A percentile compares a stretch with the other conserved stretches of the same genome.
These are phyloP conservation scores for Idris sp. DNA, from an alignment of 1,140 invertebrate species.

Conservation along the genomic window DNA sequence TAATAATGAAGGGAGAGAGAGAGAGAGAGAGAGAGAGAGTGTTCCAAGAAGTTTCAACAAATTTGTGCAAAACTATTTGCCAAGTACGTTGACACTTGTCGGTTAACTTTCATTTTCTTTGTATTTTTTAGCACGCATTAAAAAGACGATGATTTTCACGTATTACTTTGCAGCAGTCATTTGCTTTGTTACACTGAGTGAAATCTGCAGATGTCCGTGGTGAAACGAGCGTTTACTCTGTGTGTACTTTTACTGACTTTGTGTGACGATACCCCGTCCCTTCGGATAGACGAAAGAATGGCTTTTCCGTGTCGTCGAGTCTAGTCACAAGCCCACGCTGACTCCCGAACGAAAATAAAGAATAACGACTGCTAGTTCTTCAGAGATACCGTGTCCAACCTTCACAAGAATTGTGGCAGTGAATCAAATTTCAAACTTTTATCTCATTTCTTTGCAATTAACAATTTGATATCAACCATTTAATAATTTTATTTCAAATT, in stretches of 20 bases:
- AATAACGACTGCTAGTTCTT: conserved; percentile 48
- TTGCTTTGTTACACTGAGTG: conserved; percentile 19
- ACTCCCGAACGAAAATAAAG: conserved; percentile 50
- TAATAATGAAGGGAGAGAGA: too few relatives aligned
- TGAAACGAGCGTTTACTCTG: conserved; percentile 38
- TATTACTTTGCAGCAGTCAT: conserved; percentile 7
- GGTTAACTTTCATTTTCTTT: conserved; percentile 1
- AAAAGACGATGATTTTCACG: conserved; percentile 5
- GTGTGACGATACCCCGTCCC: conserved; percentile 34
- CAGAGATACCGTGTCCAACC: conserved; percentile 36
- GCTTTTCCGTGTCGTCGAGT: conserved; percentile 73
- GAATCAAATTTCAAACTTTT: conserved; percentile 25
- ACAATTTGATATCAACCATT: conserved; percentile 1
- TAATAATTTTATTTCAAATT: too few relatives aligned
- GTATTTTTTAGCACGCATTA: neutral
- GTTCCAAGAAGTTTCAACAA: too few relatives aligned
- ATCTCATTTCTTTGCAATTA: conserved; percentile 30
- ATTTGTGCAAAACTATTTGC: too few relatives aligned
- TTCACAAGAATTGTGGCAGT: conserved; percentile 10
- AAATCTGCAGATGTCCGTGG: conserved; percentile 48
- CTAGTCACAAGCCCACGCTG: conserved; percentile 57
- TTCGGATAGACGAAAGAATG: conserved; percentile 69
- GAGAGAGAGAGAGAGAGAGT: too few relatives aligned
- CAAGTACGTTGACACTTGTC: neutral
- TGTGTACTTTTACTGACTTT: conserved; percentile 57